Conservation (phyloP, 2,113 vertebrate species). For the Chelonoidis abingdonii region DNA sequence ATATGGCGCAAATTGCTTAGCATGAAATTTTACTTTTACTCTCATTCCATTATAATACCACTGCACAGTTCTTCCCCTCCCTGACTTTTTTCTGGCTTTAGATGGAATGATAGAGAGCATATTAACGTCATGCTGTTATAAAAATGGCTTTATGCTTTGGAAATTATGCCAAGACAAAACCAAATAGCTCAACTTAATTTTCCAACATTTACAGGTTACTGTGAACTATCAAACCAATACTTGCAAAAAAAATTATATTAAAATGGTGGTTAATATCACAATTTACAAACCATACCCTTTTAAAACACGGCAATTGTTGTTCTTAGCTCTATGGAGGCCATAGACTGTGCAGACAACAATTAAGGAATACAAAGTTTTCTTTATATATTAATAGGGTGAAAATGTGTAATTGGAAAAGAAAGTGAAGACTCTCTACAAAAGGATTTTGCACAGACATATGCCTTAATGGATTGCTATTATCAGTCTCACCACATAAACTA, state of each 20-base stretch:
- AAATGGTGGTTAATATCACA: slow-evolving; percentile 90
- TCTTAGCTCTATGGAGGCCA: slow-evolving; percentile 75
- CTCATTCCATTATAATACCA: slow-evolving; percentile 49
- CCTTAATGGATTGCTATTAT: slow-evolving; percentile 33
- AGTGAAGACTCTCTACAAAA: slow-evolving; percentile 73
- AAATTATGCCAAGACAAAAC: slow-evolving; percentile 83
- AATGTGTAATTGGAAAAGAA: slow-evolving; percentile 88
- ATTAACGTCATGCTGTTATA: slow-evolving; percentile 71
- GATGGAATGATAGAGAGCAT: slow-evolving; percentile 66
- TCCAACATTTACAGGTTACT: slow-evolving; percentile 53
- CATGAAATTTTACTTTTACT: slow-evolving; percentile 61
- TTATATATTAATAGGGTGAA: slow-evolving; percentile 81
- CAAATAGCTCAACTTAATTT: slow-evolving; percentile 70
- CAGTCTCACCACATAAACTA: slow-evolving; percentile 15
- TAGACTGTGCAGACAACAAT: slow-evolving; percentile 80
- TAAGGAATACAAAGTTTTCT: slow-evolving; percentile 84
- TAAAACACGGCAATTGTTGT: slow-evolving; percentile 77
- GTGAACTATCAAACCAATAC: slow-evolving; percentile 60
- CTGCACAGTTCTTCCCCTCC: slow-evolving; percentile 1
- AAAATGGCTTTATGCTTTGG: slow-evolving; percentile 76
- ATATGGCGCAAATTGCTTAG: slow-evolving; percentile 29
- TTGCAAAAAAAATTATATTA: slow-evolving; percentile 77
- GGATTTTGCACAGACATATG: slow-evolving; percentile 55
- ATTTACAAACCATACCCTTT: slow-evolving; percentile 89
- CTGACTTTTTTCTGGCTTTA: slow-evolving; percentile 75